These are phyloP conservation scores for Asbolus verrucosus DNA, from an alignment of 1,140 invertebrate genomes.

Conservation along the genomic window DNA sequence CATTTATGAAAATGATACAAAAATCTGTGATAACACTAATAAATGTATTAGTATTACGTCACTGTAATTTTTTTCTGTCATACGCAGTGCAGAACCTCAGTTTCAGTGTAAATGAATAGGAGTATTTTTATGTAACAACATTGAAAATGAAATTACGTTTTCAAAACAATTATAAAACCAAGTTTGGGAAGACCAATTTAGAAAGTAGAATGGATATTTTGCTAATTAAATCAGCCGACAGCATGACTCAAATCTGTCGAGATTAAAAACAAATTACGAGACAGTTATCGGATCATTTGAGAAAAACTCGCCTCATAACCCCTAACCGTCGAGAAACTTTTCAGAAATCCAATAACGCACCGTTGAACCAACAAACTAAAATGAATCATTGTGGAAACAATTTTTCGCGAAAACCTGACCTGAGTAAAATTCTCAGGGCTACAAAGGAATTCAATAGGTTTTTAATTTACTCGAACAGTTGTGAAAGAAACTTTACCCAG, in stretches of 20 bases:
- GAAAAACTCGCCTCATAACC: slow-evolving; percentile 21
- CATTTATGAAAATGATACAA: no score
- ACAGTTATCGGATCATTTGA: slow-evolving; percentile 32
- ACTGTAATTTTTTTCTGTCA: no score
- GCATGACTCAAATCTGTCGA: slow-evolving; percentile 27
- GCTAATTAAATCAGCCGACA: slow-evolving; percentile 26
- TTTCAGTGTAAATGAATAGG: no score
- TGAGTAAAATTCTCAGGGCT: slow-evolving; percentile 42
- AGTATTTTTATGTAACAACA: no score
- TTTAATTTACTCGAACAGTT: slow-evolving; percentile 51
- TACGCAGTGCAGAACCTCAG: no score
- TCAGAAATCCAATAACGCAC: slow-evolving; percentile 40
- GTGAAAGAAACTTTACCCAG: slow-evolving; percentile 42
- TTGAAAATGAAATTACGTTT: slow-evolving; percentile 6
- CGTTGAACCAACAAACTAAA: slow-evolving; percentile 40
- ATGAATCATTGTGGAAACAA: slow-evolving; percentile 46
- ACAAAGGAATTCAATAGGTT: slow-evolving; percentile 50
- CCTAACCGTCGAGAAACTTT: slow-evolving; percentile 13
- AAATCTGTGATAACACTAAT: no score
- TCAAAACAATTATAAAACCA: slow-evolving; percentile 7
- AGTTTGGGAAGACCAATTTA: slow-evolving; percentile 1
- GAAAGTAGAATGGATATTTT: slow-evolving; percentile 12
- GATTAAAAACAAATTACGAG: slow-evolving; percentile 31
- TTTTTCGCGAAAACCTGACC: slow-evolving; percentile 43
- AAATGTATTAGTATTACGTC: no score